Percentiles rank a stretch among this genome's conserved stretches.
phyloP scores from a whole-genome alignment of 2,888 invertebrate species.

The Mesoligia furuncula region DNA sequence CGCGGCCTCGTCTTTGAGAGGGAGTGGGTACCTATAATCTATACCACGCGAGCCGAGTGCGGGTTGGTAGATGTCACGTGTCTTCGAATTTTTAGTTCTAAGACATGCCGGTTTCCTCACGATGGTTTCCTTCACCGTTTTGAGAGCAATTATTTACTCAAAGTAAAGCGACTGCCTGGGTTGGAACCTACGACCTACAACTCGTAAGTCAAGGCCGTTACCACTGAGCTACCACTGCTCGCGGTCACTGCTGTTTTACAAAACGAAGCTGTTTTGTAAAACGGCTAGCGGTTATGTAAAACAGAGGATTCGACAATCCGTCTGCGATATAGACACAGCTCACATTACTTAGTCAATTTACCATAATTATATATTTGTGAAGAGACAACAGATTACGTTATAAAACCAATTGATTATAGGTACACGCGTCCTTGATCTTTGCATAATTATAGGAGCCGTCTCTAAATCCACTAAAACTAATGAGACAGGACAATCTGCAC shows the following conservation, averaged over 20 bases:
- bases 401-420: constrained; percentile 21
- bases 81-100: background rate
- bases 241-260: background rate
- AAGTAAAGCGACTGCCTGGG: background rate
- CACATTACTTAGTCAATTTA: background rate
- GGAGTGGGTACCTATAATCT: no score
- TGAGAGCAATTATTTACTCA: background rate
- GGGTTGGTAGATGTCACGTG: background rate
- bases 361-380: constrained; percentile 6
- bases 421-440: constrained; percentile 8
- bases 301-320: background rate
- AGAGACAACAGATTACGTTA: background rate
- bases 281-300: background rate
- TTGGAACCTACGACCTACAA: background rate
- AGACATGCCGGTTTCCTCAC: background rate
- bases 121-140: background rate
- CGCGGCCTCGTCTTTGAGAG: no score
- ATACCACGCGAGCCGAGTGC: no score
- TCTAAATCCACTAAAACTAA: constrained; percentile 9
- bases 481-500: constrained; percentile 31
- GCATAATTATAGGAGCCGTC: constrained; percentile 29
- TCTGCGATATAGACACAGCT: background rate
- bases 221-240: background rate
- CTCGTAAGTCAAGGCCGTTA: background rate
- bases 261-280: background rate